Conservation (phyloP, 2,113 vertebrate species). For the Stomatorhinus ivindoensis region DNA sequence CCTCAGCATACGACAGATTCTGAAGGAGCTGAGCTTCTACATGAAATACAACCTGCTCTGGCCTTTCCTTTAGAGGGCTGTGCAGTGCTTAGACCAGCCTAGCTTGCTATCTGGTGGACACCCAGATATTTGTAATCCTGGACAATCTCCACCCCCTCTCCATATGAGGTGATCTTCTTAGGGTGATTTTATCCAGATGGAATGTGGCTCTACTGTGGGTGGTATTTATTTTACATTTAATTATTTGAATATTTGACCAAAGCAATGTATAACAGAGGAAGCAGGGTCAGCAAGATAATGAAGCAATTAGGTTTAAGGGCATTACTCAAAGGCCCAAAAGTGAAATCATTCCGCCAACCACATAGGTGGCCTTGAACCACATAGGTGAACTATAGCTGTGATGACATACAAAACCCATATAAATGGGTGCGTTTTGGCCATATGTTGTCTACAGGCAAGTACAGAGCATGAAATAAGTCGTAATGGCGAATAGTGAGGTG, state of each 20-base stretch:
- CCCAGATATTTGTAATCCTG: neutral
- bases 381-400: neutral
- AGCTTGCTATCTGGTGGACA: neutral
- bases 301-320: neutral
- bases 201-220: neutral
- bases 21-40: neutral
- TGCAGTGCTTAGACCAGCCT: neutral
- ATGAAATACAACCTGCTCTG: neutral
- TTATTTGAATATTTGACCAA: neutral
- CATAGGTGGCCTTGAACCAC: neutral
- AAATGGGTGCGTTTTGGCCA: neutral
- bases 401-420: neutral
- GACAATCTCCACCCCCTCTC: neutral
- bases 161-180: neutral
- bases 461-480: neutral
- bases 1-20: neutral
- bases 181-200: neutral
- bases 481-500: neutral
- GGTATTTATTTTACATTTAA: neutral
- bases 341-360: neutral
- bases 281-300: neutral
- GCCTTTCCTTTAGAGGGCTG: neutral
- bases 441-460: neutral
- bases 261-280: neutral
- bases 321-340: neutral